Conservation (phyloP, 2,888 invertebrate species). For the Mesochorus sp. region DNA sequence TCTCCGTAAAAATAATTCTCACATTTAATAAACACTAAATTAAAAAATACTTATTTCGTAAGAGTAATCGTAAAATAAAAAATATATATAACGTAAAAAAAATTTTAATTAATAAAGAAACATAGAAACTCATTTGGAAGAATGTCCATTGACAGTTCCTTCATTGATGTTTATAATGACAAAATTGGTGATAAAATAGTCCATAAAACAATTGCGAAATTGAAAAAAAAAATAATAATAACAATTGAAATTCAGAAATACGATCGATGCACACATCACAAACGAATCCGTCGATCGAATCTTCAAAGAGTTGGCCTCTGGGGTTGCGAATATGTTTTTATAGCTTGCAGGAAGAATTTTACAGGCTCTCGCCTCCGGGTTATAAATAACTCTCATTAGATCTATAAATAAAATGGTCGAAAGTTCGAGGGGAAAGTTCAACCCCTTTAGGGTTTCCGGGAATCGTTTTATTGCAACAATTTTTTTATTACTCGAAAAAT, state of each 20-base stretch:
- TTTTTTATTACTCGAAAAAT: background rate
- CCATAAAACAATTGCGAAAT: background rate
- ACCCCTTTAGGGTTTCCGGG: slow-evolving; percentile 29
- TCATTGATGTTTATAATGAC: too few species aligned
- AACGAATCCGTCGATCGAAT: background rate
- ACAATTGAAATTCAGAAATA: background rate
- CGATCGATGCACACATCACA: background rate
- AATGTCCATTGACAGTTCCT: background rate
- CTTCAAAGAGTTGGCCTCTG: slow-evolving; percentile 10
- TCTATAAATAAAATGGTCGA: slow-evolving; percentile 59
- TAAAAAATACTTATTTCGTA: too few species aligned
- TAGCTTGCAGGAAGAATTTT: slow-evolving; percentile 55
- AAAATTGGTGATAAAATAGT: background rate
- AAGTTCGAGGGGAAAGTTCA: too few species aligned
- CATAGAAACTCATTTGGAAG: too few species aligned
- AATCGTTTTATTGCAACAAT: slow-evolving; percentile 5
- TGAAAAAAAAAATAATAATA: too few species aligned
- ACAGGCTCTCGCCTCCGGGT: slow-evolving; percentile 47
- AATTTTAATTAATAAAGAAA: too few species aligned
- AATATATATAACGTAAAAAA: too few species aligned
- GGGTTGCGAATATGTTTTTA: slow-evolving; percentile 23
- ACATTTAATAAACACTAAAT: too few species aligned
- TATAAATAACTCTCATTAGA: slow-evolving; percentile 64
- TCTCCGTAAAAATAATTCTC: too few species aligned
- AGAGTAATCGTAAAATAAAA: too few species aligned